Percentiles rank a stretch among this genome's conserved stretches.
Evolutionary conservation across 2,113 vertebrate genomes (phyloP).

Genomic region (Oncorhynchus mykiss): DNA sequence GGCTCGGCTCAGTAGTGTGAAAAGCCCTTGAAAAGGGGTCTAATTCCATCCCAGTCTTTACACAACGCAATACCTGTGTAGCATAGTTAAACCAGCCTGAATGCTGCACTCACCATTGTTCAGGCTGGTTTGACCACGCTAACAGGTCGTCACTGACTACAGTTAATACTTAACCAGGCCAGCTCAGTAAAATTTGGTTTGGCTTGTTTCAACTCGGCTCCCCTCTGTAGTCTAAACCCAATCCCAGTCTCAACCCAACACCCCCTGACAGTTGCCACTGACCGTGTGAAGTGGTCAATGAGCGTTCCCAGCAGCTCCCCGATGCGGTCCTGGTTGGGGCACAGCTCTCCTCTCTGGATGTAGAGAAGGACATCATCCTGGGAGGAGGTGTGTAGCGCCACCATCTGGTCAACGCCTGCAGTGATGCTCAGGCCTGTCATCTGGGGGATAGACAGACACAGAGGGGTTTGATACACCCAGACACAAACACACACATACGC

Average conservation of each 20-base stretch:
- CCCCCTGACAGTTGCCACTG: conserved; percentile 63
- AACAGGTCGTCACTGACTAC: background rate
- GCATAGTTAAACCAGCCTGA: too few species aligned
- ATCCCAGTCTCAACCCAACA: background rate
- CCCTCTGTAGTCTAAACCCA: background rate
- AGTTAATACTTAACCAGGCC: conserved; percentile 70
- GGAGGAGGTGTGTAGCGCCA: conserved; percentile 79
- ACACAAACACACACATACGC: background rate
- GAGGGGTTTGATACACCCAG: background rate
- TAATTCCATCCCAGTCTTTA: too few species aligned
- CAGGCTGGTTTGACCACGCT: too few species aligned
- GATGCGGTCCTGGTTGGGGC: conserved; percentile 76
- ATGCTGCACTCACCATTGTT: too few species aligned
- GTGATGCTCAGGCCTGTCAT: conserved; percentile 85
- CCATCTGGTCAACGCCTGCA: conserved; percentile 82
- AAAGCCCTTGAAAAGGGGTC: background rate
- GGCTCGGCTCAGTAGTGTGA: conserved; percentile 32
- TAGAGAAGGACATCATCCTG: conserved; percentile 82
- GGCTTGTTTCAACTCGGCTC: too few species aligned
- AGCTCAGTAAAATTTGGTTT: too few species aligned
- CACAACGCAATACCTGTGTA: too few species aligned
- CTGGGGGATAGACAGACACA: conserved; percentile 54
- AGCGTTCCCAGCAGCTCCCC: conserved; percentile 89
- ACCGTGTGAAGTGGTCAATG: conserved; percentile 83
- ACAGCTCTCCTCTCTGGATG: conserved; percentile 76